Conservation (phyloP, 2,888 invertebrate genomes). For the Osedax frankpressi region DNA sequence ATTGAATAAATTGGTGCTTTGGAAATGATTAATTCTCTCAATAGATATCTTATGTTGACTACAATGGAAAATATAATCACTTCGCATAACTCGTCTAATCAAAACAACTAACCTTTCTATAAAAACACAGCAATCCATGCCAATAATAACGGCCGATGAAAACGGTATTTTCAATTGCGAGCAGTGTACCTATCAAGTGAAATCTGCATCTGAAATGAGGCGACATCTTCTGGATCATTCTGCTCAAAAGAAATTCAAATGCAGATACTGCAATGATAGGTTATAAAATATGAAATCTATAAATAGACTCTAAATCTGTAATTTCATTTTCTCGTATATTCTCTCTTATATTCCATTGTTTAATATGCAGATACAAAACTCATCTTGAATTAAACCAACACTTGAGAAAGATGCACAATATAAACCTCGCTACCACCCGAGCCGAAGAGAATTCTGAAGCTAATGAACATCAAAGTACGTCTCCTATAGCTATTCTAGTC, state of each 20-base stretch:
- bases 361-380: constrained; percentile 58
- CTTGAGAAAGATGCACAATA: constrained; percentile 20
- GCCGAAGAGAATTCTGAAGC: neutral
- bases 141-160: constrained; percentile 14
- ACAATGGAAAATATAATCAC: too few relatives aligned
- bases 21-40: too few relatives aligned
- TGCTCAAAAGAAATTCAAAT: constrained; percentile 39
- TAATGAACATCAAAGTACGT: too few relatives aligned
- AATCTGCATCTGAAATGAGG: constrained; percentile 43
- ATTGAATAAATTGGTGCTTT: too few relatives aligned
- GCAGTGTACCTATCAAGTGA: constrained; percentile 44
- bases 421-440: neutral
- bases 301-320: too few relatives aligned
- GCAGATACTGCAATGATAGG: constrained; percentile 57
- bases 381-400: constrained; percentile 47
- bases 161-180: constrained; percentile 31
- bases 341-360: too few relatives aligned
- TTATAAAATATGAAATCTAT: too few relatives aligned
- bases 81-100: too few relatives aligned
- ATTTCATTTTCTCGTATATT: too few relatives aligned
- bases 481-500: too few relatives aligned
- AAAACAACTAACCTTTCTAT: too few relatives aligned
- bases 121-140: neutral
- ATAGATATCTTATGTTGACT: too few relatives aligned
- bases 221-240: constrained; percentile 44